Evolutionary conservation across 2,113 vertebrate species (phyloP).

Genomic region (Gymnorhina tibicen): DNA sequence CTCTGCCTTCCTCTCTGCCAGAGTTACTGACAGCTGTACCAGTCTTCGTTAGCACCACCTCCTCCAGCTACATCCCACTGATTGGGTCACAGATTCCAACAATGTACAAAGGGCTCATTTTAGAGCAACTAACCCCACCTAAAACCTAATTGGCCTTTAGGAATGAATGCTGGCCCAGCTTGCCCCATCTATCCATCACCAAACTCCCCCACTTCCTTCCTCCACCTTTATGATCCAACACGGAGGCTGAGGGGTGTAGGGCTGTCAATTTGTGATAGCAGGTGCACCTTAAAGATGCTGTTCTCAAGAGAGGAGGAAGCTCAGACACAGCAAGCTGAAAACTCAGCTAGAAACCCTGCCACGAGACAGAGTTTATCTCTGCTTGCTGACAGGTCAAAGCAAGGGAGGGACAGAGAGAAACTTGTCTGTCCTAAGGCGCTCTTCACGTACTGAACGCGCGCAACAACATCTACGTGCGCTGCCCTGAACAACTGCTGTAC

Average conservation of each 20-base stretch:
- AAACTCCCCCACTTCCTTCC: not conserved
- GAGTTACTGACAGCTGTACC: slow-evolving; percentile 40
- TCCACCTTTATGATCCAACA: not conserved
- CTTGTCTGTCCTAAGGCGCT: not conserved
- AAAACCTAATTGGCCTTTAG: not conserved
- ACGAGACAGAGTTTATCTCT: not conserved
- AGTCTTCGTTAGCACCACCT: slow-evolving; percentile 52
- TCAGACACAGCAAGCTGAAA: not conserved
- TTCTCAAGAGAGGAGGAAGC: not conserved
- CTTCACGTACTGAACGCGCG: rapidly evolving
- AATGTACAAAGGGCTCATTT: slow-evolving; percentile 73
- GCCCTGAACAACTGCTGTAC: not conserved
- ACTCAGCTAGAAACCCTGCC: not conserved
- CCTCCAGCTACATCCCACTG: slow-evolving; percentile 53
- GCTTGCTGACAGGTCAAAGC: not conserved
- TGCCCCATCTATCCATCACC: not conserved
- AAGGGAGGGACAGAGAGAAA: not conserved
- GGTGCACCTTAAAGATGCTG: not conserved
- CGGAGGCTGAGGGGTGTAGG: no score
- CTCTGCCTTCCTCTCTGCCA: not conserved
- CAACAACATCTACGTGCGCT: rapidly evolving
- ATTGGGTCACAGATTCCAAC: slow-evolving; percentile 54
- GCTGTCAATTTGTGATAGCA: not conserved
- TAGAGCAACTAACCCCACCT: slow-evolving; percentile 38
- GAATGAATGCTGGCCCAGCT: not conserved